Conservation (phyloP, 37 sponge, comb jelly and placozoan species). For the Crambe crambe region DNA sequence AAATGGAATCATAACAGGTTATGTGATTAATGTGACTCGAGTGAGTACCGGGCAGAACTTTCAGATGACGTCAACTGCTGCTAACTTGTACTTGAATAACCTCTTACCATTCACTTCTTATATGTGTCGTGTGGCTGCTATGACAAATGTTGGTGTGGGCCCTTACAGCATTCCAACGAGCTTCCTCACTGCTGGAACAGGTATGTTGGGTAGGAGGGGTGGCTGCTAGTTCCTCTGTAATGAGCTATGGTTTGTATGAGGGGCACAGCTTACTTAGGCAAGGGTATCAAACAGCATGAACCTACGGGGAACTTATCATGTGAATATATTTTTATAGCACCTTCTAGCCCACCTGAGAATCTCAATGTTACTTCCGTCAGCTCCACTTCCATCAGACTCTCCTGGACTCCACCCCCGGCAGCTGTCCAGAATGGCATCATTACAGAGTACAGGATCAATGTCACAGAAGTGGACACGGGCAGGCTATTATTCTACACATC, state of each 20-base stretch:
- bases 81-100: not conserved
- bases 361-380: not conserved
- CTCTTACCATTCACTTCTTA: constrained; percentile 15
- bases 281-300: not conserved
- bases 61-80: not conserved
- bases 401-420: constrained; percentile 22
- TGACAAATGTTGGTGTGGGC: constrained; percentile 1
- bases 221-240: too few relatives aligned
- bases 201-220: not conserved
- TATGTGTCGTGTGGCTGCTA: constrained; percentile 20
- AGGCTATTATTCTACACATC: not conserved
- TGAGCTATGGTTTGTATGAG: not conserved
- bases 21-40: not conserved
- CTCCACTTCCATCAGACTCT: constrained; percentile 1
- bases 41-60: not conserved
- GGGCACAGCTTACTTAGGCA: not conserved
- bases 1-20: constrained; percentile 38
- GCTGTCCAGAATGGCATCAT: constrained; percentile 37
- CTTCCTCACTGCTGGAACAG: constrained; percentile 6
- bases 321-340: constrained; percentile 7
- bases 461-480: constrained; percentile 37
- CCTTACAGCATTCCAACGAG: constrained; percentile 20
- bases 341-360: constrained; percentile 14
- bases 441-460: constrained; percentile 22
- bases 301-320: not conserved